Base-by-base conservation (phyloP, 1,140 invertebrate species). In the Leptopilina clavipes region DNA sequence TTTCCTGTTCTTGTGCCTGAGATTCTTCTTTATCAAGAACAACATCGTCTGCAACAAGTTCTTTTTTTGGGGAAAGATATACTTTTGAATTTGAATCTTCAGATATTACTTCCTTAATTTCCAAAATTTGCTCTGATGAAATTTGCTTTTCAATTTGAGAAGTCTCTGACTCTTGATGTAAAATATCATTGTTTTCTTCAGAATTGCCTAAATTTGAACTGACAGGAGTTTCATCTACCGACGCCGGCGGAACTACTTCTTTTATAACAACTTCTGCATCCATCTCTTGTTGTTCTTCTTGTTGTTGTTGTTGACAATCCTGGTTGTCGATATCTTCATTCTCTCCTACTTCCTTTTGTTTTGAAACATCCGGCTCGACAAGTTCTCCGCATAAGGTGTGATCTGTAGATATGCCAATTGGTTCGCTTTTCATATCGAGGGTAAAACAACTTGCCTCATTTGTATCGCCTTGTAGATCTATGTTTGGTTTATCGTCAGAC, bases 401-500 rank as follows among this genome's bases (percentile, higher is more conserved):
- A 25, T 65, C 22, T 65, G 59, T 22, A 37, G 12, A 17, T 12
- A 11, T 72, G 52, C 17, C 74, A 74, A 70, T 80, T 70, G 79
- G 78, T 44, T 81, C 81, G 73, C 76, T 77, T 76, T 74, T 78
- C 74, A 70, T 77, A 77, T 84, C 83, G 81, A 84, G 76, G 79
- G 79, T 83, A 79, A 77, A 75, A 80, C 75, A 80, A 83, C 80
- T 85, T 83, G 81, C 83, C 83, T 86, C 84, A 82, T 83, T 85
- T 79, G 79, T 82, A 82, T 88, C 88, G 82, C 81, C 85, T 83
- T 85, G 87, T 82, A 81, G 86, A 90, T 90, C 89, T 90, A 89
- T 87, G 88, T 90, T 88, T 90, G 83, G 85, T 88, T 90, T 89
- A 89, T 83, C 88, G 85, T 90, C 89, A 90, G 89, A 90, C 89